Evolutionary conservation across 2,888 invertebrate species (phyloP).

Genomic region (Brachycybe producta): DNA sequence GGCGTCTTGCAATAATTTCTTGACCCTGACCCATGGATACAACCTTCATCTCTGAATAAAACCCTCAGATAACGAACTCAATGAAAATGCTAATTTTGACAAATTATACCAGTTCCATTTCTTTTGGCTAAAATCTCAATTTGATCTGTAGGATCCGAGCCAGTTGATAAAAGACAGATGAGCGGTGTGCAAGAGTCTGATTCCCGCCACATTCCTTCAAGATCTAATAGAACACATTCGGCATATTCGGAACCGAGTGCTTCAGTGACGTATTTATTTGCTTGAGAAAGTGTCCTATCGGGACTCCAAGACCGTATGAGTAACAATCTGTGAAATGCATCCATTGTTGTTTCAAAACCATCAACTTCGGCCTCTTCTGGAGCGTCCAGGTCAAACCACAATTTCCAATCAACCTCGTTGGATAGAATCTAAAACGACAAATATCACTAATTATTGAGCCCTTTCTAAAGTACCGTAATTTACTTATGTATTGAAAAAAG

Average conservation of each 20-base stretch:
- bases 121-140: constrained; percentile 73
- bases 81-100: neutral
- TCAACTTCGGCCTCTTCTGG: constrained; percentile 86
- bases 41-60: constrained; percentile 42
- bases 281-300: constrained; percentile 84
- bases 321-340: constrained; percentile 72
- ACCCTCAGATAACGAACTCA: constrained; percentile 16
- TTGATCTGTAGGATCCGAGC: constrained; percentile 93
- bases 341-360: constrained; percentile 70
- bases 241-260: constrained; percentile 76
- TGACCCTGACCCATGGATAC: constrained; percentile 98
- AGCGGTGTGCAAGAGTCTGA: constrained; percentile 78
- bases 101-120: constrained; percentile 60
- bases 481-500: neutral
- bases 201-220: constrained; percentile 80
- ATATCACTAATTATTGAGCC: too few relatives aligned
- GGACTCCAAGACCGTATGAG: constrained; percentile 89
- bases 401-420: constrained; percentile 75
- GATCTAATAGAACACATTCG: constrained; percentile 79
- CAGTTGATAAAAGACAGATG: constrained; percentile 83
- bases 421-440: constrained; percentile 47
- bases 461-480: too few relatives aligned
- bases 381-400: constrained; percentile 83
- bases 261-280: constrained; percentile 78
- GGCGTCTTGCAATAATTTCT: constrained; percentile 68